Conservation (phyloP, 1,140 invertebrate species). For the Amphibalanus amphitrite region DNA sequence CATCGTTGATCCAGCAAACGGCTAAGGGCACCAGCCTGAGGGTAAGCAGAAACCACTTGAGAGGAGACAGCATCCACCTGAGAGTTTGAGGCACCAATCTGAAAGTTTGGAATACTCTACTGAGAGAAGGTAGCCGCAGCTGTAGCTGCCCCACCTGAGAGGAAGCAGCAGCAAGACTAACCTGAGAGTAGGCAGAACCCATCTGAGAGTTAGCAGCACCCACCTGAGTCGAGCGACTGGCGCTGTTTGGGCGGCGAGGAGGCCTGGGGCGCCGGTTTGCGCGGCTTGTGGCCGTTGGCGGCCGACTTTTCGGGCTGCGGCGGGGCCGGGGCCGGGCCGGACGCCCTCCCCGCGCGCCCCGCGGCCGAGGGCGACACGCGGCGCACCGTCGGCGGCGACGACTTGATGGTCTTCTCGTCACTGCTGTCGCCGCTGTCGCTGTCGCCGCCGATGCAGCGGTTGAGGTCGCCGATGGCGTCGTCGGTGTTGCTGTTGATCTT, state of each 20-base stretch:
- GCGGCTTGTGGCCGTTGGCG: not conserved
- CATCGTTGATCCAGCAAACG: too few relatives aligned
- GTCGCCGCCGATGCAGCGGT: too few relatives aligned
- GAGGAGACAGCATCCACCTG: too few relatives aligned
- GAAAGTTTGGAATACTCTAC: not conserved
- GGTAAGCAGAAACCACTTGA: too few relatives aligned
- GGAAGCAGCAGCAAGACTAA: too few relatives aligned
- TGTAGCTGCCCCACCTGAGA: too few relatives aligned
- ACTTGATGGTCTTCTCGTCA: not conserved
- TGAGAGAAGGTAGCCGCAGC: not conserved
- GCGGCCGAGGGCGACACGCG: not conserved
- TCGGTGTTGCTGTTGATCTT: not conserved
- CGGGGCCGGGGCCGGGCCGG: too few relatives aligned
- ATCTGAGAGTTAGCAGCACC: too few relatives aligned
- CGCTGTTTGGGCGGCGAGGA: not conserved
- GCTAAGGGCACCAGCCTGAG: too few relatives aligned
- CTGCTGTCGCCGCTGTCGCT: not conserved
- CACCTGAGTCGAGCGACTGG: not conserved
- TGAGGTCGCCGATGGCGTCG: not conserved
- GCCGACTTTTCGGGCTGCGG: too few relatives aligned
- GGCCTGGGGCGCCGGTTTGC: not conserved
- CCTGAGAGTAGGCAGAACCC: too few relatives aligned
- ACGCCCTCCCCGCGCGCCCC: not conserved
- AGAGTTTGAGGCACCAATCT: too few relatives aligned
- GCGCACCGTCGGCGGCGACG: not conserved